Percentiles rank a stretch among this genome's conserved stretches.
phyloP scores from a whole-genome alignment of 2,888 invertebrate genomes.

The Amphipyra berbera region DNA sequence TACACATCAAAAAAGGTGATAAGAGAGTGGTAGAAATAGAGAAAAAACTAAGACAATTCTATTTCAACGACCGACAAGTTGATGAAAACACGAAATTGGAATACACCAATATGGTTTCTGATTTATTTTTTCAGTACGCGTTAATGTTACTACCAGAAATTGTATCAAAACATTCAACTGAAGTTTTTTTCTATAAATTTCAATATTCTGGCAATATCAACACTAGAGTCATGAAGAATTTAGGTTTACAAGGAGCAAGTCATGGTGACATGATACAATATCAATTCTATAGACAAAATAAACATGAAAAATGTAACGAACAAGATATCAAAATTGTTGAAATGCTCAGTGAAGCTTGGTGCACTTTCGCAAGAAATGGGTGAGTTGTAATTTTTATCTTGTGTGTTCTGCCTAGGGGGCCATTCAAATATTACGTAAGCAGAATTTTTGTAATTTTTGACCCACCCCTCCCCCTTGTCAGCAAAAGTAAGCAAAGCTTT shows the following conservation, averaged over 20 bases:
- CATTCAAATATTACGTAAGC: no score
- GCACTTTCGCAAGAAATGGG: slow-evolving; percentile 81
- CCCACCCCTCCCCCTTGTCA: no score
- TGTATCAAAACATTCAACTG: slow-evolving; percentile 60
- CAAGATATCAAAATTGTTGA: slow-evolving; percentile 70
- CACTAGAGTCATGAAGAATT: slow-evolving; percentile 72
- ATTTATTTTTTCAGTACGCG: slow-evolving; percentile 74
- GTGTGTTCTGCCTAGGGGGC: no score
- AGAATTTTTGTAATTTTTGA: no score
- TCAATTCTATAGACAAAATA: slow-evolving; percentile 76
- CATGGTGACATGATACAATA: slow-evolving; percentile 83
- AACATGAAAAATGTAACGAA: slow-evolving; percentile 64
- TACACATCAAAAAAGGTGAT: slow-evolving; percentile 60
- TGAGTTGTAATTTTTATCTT: no score
- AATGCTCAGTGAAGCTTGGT: slow-evolving; percentile 75
- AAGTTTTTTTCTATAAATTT: slow-evolving; percentile 74
- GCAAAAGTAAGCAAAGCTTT: no score
- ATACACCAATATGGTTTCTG: slow-evolving; percentile 73
- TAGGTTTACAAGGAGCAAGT: slow-evolving; percentile 74
- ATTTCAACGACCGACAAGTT: slow-evolving; percentile 68
- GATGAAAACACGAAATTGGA: slow-evolving; percentile 59
- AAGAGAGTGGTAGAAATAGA: slow-evolving; percentile 58
- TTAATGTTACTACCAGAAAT: slow-evolving; percentile 68
- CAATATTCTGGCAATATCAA: slow-evolving; percentile 76
- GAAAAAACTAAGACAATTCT: slow-evolving; percentile 66